These are phyloP conservation scores for Premnoplex brunnescens DNA, from an alignment of 2,797 vertebrate species.

Conservation along the genomic window DNA sequence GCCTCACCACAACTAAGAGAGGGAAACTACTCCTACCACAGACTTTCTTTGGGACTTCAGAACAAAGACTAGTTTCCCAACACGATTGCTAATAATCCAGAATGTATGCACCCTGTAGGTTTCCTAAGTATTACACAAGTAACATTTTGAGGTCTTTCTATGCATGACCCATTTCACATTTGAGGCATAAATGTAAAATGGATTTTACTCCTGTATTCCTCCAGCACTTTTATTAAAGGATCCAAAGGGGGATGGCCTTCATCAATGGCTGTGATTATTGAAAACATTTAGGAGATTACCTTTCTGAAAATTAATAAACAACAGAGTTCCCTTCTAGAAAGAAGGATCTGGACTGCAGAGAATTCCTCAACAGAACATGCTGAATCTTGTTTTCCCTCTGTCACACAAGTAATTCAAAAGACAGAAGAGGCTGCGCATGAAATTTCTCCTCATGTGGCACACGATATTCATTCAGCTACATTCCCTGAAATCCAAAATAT, in stretches of 20 bases:
- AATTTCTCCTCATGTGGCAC: neutral
- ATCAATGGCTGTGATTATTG: neutral
- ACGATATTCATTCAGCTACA: neutral
- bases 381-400: neutral
- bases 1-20: neutral
- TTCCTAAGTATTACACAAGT: neutral
- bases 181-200: neutral
- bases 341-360: neutral
- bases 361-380: neutral
- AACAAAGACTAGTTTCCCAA: neutral
- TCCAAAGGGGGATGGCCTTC: neutral
- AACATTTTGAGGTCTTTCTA: neutral
- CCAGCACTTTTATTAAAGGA: neutral
- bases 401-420: neutral
- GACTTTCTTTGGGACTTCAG: neutral
- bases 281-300: neutral
- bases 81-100: neutral
- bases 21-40: neutral
- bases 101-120: neutral
- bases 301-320: neutral
- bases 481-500: neutral
- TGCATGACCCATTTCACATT: neutral
- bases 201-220: neutral
- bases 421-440: neutral
- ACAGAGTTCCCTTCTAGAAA: neutral